Evolutionary conservation across 2,797 vertebrate species (phyloP), one percentile per base, ranked within the genome.

Genomic region (Paguma larvata): DNA sequence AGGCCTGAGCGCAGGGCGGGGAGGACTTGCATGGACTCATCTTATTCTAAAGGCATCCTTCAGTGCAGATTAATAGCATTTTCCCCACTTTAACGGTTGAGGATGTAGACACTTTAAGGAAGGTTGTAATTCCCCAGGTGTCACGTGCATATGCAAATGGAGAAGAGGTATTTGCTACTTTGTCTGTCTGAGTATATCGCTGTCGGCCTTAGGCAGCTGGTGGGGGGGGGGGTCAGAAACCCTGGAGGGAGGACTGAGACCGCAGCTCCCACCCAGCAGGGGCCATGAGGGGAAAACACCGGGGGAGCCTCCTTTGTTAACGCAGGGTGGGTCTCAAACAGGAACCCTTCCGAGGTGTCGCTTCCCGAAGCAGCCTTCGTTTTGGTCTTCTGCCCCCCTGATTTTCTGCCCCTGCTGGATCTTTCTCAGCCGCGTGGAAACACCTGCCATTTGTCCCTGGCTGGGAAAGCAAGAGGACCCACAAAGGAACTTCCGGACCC

Each of bases 111-210:
- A 15, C 18, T 30, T 91, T 51, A 19, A 19, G 27, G 27, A 78
- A 72, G 53, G 62, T 21, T 73, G 41, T 85, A 11, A 95, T 80
- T 95, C 91, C 84, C 53, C n/a, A 38, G 27, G 38, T 87, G 86
- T 62, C 38, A 68, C 30, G 15, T 10, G 62, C 56, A 21, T 44
- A 78, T 75, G 14, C 51, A 27, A 90, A 95, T n/a, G 48, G 48
- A 15, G 53, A 72, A 27, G 23, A 82, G 44, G 41, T 38, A 34
- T 51, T 72, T 51, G 73, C 79, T 25, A 70, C 46, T 27, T 15
- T 63, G 34, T 53, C 41, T 85, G 13, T 38, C 75, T 90, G 73
- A 53, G 30, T 25, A 4, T 41, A 5, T n/a, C 41, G n/a, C 68
- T 79, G 90, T 91, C 62, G 32, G 27, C 30, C 30, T 0, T 41